Percentiles rank a stretch among this genome's conserved stretches.
Conservation (phyloP, 2,888 invertebrate species). For the Polia nebulosa region DNA sequence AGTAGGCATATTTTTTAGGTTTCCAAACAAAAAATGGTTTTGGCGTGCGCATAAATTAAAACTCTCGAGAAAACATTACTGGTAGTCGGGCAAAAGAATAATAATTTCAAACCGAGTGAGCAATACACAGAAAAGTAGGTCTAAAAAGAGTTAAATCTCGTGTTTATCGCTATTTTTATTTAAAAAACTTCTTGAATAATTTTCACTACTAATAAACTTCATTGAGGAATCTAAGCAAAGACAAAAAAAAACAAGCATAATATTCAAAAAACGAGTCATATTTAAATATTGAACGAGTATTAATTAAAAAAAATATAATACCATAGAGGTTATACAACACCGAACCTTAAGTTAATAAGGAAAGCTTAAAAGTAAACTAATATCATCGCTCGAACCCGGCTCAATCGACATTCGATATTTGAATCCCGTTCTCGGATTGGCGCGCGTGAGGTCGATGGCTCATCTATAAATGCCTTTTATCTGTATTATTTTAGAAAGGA, state of each 20-base stretch:
- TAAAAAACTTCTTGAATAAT: too few relatives aligned
- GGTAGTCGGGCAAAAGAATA: too few relatives aligned
- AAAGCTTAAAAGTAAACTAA: constrained; percentile 78
- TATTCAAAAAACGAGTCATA: neutral
- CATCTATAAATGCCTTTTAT: constrained; percentile 67
- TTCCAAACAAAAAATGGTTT: constrained; percentile 15
- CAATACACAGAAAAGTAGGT: neutral
- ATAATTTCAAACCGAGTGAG: neutral
- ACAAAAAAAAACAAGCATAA: neutral
- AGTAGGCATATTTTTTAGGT: constrained; percentile 12
- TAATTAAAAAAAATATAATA: constrained; percentile 7
- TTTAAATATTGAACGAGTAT: neutral
- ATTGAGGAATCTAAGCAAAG: constrained; percentile 2
- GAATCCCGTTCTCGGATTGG: constrained; percentile 75
- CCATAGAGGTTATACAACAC: constrained; percentile 56
- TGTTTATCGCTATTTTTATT: too few relatives aligned
- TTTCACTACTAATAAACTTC: too few relatives aligned
- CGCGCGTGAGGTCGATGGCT: constrained; percentile 73
- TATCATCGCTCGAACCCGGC: constrained; percentile 69
- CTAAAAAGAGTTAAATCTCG: too few relatives aligned
- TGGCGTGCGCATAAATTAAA: constrained; percentile 12
- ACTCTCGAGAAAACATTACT: too few relatives aligned
- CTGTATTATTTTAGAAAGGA: constrained; percentile 62
- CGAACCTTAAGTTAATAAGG: constrained; percentile 71
- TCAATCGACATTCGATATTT: constrained; percentile 78